Percentiles rank a stretch among this genome's conserved stretches.
Conservation (phyloP, 2,888 invertebrate species). For the Incurvaria masculella region DNA sequence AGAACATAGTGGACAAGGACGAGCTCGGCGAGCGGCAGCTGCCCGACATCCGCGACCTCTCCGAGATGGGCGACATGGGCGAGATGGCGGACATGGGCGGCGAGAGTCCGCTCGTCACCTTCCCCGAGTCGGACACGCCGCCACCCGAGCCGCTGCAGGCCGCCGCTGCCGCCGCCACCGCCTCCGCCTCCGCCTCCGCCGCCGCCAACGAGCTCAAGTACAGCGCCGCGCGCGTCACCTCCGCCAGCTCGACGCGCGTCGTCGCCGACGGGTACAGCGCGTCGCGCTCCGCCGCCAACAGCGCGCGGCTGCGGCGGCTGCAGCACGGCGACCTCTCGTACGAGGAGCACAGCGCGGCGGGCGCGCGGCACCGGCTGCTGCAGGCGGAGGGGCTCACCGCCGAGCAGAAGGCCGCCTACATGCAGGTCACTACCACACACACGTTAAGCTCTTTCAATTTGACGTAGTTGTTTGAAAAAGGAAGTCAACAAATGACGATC, state of each 20-base stretch:
- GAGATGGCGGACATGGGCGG: conserved; percentile 48
- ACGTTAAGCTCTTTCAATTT: too few species aligned
- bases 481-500: too few species aligned
- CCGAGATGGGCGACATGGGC: conserved; percentile 47
- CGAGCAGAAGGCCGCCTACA: conserved; percentile 79
- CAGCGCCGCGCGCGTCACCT: conserved; percentile 79
- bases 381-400: conserved; percentile 84
- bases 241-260: conserved; percentile 69
- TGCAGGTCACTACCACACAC: conserved; percentile 68
- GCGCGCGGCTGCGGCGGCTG: conserved; percentile 54
- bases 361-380: conserved; percentile 72
- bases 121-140: conserved; percentile 76
- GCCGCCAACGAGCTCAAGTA: conserved; percentile 73
- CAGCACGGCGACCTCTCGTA: conserved; percentile 81
- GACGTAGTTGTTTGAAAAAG: too few species aligned
- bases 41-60: conserved; percentile 46
- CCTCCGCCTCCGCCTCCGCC: conserved; percentile 43
- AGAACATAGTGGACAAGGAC: conserved; percentile 72
- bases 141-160: conserved; percentile 54
- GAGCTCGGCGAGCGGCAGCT: conserved; percentile 43
- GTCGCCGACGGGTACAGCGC: conserved; percentile 81
- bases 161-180: conserved; percentile 22
- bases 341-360: conserved; percentile 74
- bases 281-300: conserved; percentile 52
- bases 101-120: conserved; percentile 73